Conservation (phyloP, 1,140 invertebrate species). For the Mactra quadrangularis region DNA sequence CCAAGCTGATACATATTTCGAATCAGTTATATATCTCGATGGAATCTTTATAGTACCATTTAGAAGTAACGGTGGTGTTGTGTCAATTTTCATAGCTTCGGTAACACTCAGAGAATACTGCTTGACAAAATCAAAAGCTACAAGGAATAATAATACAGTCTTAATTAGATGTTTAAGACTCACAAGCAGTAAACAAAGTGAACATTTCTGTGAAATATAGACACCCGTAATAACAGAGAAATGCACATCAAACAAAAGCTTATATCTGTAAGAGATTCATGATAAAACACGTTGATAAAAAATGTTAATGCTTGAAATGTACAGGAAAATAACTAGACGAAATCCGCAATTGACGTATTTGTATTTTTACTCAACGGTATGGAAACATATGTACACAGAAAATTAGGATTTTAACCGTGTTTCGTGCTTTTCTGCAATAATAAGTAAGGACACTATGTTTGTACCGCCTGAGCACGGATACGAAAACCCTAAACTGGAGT, state of each 20-base stretch:
- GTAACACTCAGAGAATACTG: not conserved
- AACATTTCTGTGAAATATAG: not conserved
- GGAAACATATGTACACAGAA: too few relatives aligned
- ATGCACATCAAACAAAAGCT: not conserved
- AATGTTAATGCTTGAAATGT: not conserved
- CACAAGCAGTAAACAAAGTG: too few relatives aligned
- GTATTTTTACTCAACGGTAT: too few relatives aligned
- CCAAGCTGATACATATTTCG: not conserved
- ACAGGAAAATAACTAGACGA: not conserved
- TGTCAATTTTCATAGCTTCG: not conserved
- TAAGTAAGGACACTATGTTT: too few relatives aligned
- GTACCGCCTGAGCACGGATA: too few relatives aligned
- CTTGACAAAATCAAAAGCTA: conserved; percentile 3
- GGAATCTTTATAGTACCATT: not conserved
- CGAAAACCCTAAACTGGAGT: too few relatives aligned
- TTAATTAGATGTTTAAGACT: too few relatives aligned
- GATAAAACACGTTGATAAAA: not conserved
- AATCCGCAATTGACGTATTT: too few relatives aligned
- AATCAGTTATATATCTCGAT: conserved; percentile 1
- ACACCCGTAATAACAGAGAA: not conserved
- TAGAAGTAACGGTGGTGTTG: not conserved
- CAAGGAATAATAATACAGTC: too few relatives aligned
- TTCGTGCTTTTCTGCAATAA: too few relatives aligned
- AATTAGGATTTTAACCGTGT: too few relatives aligned
- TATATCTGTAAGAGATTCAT: not conserved